phyloP scores from a whole-genome alignment of 2,113 vertebrate species.

The Chamaea fasciata region DNA sequence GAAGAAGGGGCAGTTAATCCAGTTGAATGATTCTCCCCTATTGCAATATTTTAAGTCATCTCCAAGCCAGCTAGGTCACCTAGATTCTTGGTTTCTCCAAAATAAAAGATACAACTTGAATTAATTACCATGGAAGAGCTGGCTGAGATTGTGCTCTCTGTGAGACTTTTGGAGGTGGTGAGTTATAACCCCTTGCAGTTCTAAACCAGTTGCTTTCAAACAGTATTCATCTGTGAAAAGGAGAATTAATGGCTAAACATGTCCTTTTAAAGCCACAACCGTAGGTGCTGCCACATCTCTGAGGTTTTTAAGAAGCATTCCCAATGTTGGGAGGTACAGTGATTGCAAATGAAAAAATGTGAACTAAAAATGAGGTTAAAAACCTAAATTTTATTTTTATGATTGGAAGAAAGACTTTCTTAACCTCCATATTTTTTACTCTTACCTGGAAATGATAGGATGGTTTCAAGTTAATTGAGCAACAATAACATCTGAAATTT shows the following conservation, averaged over 20 bases:
- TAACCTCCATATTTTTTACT: not conserved
- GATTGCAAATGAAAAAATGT: not conserved
- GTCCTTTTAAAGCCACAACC: not conserved
- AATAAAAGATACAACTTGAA: not conserved
- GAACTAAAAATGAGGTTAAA: not conserved
- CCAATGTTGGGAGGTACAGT: not conserved
- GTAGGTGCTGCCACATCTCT: not conserved
- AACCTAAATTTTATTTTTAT: not conserved
- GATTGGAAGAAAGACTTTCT: not conserved
- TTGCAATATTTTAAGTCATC: not conserved
- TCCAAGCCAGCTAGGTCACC: not conserved
- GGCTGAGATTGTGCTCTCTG: not conserved
- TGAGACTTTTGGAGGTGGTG: not conserved
- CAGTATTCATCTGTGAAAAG: not conserved
- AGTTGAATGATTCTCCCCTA: not conserved
- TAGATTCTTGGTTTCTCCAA: not conserved
- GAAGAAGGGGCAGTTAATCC: not conserved
- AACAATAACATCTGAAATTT: not conserved
- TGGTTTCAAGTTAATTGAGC: not conserved
- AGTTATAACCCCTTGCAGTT: not conserved
- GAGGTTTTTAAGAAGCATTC: not conserved
- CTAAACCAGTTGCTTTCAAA: not conserved
- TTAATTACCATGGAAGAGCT: fast-evolving
- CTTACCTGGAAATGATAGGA: not conserved
- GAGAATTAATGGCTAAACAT: not conserved